phyloP scores from a whole-genome alignment of 2,888 invertebrate species.

The Volucella bombylans region DNA sequence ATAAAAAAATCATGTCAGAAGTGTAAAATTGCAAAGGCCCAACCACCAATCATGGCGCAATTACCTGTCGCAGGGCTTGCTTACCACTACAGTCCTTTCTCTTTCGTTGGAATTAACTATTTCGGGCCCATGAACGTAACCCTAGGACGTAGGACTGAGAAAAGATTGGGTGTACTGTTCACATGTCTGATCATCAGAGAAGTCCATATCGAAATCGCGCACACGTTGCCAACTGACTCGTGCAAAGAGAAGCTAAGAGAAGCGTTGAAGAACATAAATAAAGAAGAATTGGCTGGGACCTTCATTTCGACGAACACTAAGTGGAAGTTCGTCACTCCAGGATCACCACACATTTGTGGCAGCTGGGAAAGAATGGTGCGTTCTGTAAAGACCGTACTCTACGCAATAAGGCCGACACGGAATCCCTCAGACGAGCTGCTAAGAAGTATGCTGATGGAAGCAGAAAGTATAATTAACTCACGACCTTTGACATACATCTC shows the following conservation, averaged over 20 bases:
- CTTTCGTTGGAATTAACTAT: no score
- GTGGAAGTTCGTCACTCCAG: conserved; percentile 75
- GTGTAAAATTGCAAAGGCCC: neutral
- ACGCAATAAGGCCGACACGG: no score
- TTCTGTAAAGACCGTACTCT: no score
- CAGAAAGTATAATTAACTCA: no score
- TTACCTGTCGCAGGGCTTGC: conserved; percentile 4
- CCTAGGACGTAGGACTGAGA: no score
- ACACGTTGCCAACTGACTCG: no score
- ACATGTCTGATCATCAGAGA: no score
- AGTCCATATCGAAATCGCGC: no score
- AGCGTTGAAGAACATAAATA: conserved; percentile 1
- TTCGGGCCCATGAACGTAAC: conserved; percentile 17
- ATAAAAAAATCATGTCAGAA: neutral
- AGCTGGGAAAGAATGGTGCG: conserved; percentile 67
- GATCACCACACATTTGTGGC: conserved; percentile 68
- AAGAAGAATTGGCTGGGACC: conserved; percentile 5
- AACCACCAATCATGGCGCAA: neutral
- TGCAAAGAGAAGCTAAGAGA: conserved; percentile 26
- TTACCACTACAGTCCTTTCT: conserved; percentile 5
- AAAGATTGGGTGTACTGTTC: no score
- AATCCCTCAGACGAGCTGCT: no score
- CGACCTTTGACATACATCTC: no score
- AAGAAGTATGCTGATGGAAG: no score
- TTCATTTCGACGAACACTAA: conserved; percentile 36